A percentile compares a stretch with the other conserved stretches of the same genome.
Conservation (phyloP, 2,888 invertebrate genomes). For the Pilophorus perplexus region DNA sequence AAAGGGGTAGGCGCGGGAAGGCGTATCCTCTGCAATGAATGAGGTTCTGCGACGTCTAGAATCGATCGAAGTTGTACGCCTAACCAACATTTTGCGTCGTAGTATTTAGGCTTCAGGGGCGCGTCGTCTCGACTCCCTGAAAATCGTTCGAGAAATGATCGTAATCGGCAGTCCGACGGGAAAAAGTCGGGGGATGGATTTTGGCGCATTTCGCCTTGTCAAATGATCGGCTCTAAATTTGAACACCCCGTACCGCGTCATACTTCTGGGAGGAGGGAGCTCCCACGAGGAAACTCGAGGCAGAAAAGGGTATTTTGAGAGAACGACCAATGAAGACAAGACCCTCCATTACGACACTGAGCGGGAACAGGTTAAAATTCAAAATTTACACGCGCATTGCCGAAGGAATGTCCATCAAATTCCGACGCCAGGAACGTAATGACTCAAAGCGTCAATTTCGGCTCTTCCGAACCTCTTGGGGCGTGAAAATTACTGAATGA, state of each 20-base stretch:
- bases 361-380: constrained; percentile 8
- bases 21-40: constrained; percentile 26
- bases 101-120: constrained; percentile 11
- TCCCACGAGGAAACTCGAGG: background rate
- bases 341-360: background rate
- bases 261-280: too few species aligned
- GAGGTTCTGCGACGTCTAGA: constrained; percentile 4
- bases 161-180: too few species aligned
- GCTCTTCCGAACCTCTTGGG: background rate
- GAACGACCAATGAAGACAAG: constrained; percentile 7
- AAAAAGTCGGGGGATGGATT: too few species aligned
- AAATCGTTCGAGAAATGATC: too few species aligned
- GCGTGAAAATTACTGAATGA: constrained; percentile 37
- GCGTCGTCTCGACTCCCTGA: background rate
- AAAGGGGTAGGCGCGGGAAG: too few species aligned
- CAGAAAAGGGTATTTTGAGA: background rate
- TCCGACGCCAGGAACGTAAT: background rate
- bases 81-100: constrained; percentile 32
- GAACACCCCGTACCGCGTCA: too few species aligned
- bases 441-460: background rate
- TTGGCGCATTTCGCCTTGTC: too few species aligned
- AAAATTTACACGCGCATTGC: background rate
- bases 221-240: too few species aligned
- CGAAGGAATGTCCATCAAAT: background rate
- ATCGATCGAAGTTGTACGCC: constrained; percentile 31